These are phyloP conservation scores for Phaonia tiefii DNA, from an alignment of 2,888 invertebrate genomes.

Conservation along the genomic window DNA sequence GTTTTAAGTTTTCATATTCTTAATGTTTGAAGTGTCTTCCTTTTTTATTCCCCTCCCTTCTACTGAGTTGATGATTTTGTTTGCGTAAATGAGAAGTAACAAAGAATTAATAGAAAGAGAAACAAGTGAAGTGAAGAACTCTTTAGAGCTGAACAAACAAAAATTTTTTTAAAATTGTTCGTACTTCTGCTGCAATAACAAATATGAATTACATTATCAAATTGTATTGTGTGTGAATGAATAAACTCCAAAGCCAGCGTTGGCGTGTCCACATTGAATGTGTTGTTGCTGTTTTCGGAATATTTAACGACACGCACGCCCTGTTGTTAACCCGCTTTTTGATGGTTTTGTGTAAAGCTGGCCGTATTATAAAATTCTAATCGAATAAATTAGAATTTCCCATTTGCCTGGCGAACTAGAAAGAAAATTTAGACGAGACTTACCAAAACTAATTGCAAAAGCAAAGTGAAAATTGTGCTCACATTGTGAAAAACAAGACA, in stretches of 20 bases:
- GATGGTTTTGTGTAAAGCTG: not conserved
- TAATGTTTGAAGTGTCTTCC: conserved; percentile 28
- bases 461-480: conserved; percentile 16
- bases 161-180: conserved; percentile 13
- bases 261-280: conserved; percentile 56
- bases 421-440: no score
- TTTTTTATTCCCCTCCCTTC: not conserved
- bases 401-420: no score
- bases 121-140: not conserved
- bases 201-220: conserved; percentile 4
- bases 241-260: conserved; percentile 26
- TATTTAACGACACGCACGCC: conserved; percentile 59
- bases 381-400: no score
- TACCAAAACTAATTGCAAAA: no score
- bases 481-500: no score
- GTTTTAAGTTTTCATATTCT: conserved; percentile 28
- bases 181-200: not conserved
- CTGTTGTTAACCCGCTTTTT: conserved; percentile 43
- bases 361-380: no score
- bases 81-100: not conserved
- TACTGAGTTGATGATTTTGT: not conserved
- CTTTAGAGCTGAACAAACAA: not conserved
- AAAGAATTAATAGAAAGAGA: not conserved
- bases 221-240: no score
- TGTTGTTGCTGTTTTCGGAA: conserved; percentile 5